phyloP scores from a whole-genome alignment of 2,113 vertebrate species.

The Octodon degus region DNA sequence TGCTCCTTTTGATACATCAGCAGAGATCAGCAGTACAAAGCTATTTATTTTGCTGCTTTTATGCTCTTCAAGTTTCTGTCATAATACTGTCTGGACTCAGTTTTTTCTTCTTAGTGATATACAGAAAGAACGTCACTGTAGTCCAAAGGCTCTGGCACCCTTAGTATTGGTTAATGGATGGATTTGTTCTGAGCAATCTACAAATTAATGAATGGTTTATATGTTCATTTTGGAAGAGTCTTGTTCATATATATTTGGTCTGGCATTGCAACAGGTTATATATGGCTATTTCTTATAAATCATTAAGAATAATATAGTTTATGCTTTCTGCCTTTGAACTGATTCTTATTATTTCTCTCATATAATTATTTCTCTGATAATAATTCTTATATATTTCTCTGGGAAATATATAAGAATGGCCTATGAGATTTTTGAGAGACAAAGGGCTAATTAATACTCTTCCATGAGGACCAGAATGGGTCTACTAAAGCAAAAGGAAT shows the following conservation, averaged over 20 bases:
- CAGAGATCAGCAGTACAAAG: no score
- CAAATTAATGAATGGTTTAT: not conserved
- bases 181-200: not conserved
- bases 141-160: not conserved
- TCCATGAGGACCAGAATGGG: not conserved
- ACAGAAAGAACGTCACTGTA: not conserved
- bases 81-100: constrained; percentile 20
- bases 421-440: constrained; percentile 28
- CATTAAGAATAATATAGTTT: constrained; percentile 16
- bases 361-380: no score
- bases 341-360: not conserved
- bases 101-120: constrained; percentile 21
- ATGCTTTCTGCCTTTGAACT: not conserved
- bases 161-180: not conserved
- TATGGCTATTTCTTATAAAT: not conserved
- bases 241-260: not conserved
- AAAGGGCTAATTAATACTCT: not conserved
- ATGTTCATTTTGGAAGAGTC: not conserved
- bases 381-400: not conserved
- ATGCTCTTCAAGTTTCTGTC: not conserved
- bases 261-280: not conserved
- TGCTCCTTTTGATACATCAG: no score
- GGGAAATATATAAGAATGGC: constrained; percentile 4
- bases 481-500: constrained; percentile 40
- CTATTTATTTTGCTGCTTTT: constrained; percentile 26